Percentiles rank a stretch among this genome's conserved stretches.
phyloP scores from a whole-genome alignment of 2,113 vertebrate species.

The Pollachius pollachius region DNA sequence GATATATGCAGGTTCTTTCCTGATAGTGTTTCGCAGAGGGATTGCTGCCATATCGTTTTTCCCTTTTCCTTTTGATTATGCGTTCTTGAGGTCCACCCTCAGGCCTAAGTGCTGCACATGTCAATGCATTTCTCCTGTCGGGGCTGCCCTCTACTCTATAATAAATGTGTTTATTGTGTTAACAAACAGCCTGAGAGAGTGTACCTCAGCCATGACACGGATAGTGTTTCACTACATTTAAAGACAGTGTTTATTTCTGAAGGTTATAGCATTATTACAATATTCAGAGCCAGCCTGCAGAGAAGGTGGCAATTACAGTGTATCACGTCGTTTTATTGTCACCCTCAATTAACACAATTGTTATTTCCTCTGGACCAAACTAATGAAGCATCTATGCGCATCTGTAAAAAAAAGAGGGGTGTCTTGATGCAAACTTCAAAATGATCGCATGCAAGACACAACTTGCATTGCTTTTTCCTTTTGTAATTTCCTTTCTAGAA shows the following conservation, averaged over 20 bases:
- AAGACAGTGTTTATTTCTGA: constrained; percentile 28
- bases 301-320: too few species aligned
- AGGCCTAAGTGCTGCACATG: constrained; percentile 56
- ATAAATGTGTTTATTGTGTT: constrained; percentile 69
- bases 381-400: too few species aligned
- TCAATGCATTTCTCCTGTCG: constrained; percentile 48
- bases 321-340: too few species aligned
- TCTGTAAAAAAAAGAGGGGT: too few species aligned
- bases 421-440: too few species aligned
- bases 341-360: too few species aligned
- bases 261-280: constrained; percentile 1
- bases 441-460: too few species aligned
- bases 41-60: constrained; percentile 23
- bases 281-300: too few species aligned
- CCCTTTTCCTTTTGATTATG: constrained; percentile 24
- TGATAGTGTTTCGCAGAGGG: constrained; percentile 20
- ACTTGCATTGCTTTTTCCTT: too few species aligned
- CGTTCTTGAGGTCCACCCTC: constrained; percentile 51
- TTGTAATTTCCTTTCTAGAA: too few species aligned
- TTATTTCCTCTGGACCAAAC: too few species aligned
- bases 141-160: constrained; percentile 45
- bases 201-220: constrained; percentile 24
- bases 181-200: constrained; percentile 34
- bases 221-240: constrained; percentile 16
- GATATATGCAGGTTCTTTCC: constrained; percentile 26